phyloP scores from a whole-genome alignment of 64 coral and sea anemone genomes.

The Actinia tenebrosa region DNA sequence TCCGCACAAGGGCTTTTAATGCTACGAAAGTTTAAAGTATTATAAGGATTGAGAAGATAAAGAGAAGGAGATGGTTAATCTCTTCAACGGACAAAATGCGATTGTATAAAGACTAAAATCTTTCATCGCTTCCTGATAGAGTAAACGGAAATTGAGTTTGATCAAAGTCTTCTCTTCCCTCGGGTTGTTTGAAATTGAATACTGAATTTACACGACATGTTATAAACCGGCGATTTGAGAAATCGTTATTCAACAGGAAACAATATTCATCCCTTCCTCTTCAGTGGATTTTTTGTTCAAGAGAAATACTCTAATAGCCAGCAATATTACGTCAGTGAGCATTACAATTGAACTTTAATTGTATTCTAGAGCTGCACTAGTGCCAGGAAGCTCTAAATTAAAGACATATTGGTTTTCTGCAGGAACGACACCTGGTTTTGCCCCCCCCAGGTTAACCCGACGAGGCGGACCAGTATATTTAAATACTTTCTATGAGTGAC shows the following conservation, averaged over 20 bases:
- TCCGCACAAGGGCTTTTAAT: background rate
- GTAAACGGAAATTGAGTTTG: background rate
- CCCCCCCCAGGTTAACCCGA: background rate
- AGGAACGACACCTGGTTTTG: background rate
- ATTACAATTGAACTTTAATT: conserved; percentile 1
- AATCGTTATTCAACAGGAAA: background rate
- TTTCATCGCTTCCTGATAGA: background rate
- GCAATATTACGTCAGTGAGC: background rate
- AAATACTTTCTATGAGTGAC: background rate
- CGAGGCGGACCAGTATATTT: background rate
- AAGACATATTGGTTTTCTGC: background rate
- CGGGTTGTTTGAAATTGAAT: conserved; percentile 1
- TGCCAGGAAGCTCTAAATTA: background rate
- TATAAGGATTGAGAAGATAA: too few relatives aligned
- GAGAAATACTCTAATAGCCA: background rate
- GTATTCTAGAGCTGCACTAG: background rate
- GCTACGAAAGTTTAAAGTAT: background rate
- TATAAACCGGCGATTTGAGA: background rate
- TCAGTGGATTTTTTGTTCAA: background rate
- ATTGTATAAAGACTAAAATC: background rate
- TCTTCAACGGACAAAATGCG: background rate
- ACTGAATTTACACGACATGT: background rate
- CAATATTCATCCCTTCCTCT: background rate
- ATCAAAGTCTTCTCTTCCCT: background rate
- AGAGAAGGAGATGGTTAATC: background rate